Base-by-base conservation (phyloP, 53 echinoderm and acorn worm genomes). In the Stichopus horrens region DNA sequence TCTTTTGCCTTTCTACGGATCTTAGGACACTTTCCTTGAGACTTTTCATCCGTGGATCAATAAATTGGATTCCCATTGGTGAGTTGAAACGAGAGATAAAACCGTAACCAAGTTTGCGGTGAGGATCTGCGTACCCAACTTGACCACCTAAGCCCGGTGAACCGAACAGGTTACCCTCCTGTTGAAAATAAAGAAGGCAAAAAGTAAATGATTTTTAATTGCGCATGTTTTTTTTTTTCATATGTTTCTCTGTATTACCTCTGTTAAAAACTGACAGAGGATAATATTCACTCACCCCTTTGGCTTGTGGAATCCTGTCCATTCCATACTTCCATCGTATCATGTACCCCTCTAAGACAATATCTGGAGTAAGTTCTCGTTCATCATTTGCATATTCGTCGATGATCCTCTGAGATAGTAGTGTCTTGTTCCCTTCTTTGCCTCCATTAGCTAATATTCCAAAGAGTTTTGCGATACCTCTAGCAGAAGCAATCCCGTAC, bases 401-500 rank as follows among this genome's bases (percentile, higher is more conserved):
- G 6, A 82, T 13, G 5, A 82, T 7, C 5, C 54, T 9, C 21
- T 56, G 10, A 18, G 83, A 82, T 19, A 82, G 7, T 4, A 82
- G 18, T 14, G 83, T 82, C 57, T 82, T 82, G 9, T 82, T 82
- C 5, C 21, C 23, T 8, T 8, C 16, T 57, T 55, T 56, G 56
- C 83, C 83, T 11, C 83, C 83, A 56, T 82, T 82, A 19, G 83
- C 83, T 9, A 82, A 13, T 4, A 82, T 82, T 6, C 83, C 83
- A 57, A 82, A 82, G 5, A 82, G 83, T n/a, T 82, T 82, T 21
- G 83, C 83, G 4, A 82, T 7, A 19, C 83, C 83, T 4, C 58
- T 58, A 5, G 83, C 83, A 13, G 83, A 55, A 4, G 89, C 93
- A n/a, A 90, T 76, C 23, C 93, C 93, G 23, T 76, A n/a, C 18